Base-by-base conservation (phyloP, 2,797 vertebrate species). In the Clangula hyemalis region DNA sequence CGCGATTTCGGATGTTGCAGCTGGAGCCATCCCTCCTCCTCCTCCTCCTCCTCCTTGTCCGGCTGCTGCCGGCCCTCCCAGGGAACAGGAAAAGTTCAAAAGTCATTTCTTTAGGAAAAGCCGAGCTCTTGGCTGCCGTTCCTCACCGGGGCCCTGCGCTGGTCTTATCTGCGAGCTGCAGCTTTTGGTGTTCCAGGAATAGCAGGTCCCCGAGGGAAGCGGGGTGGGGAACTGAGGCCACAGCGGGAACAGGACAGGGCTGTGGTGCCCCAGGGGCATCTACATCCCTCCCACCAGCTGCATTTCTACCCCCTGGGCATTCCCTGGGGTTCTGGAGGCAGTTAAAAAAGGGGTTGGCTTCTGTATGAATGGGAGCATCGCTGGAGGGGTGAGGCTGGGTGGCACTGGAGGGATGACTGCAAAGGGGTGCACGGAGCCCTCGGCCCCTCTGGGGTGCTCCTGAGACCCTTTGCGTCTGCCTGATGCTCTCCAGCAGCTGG, bases 141-240 rank as follows among this genome's bases (percentile, higher is more conserved):
- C 90, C 76, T 58, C 62, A 3, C 25, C 5, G 6, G 71, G 61
- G 88, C 84, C 92, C 79, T 75, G 66, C 5, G 14, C 16, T 1
- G 36, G 69, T 68, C 94, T 97, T 97, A 96, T 96, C 96, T 93
- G 82, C 53, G 62, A 56, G 91, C 61, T 0, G 1, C 96, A 97
- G 96, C 94, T 95, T 93, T 92, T 3, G 24, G 72, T 1, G 2
- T 94, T 91, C 91, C 96, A 83, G 93, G 94, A 96, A 96, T 82
- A 95, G 94, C 91, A 94, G 58, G 61, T 92, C 90, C 94, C 94
- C 2, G 2, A 51, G 92, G 93, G 89, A 87, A 58, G 51, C 2
- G 0, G 78, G 53, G 19, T 0, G n/a, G 66, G 15, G 64, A 69
- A 47, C 47, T 2, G 2, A 76, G 62, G 78, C 71, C 17, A 0